These are phyloP conservation scores for Coregonus sp. DNA, from an alignment of 2,797 vertebrate genomes.

Conservation along the genomic window DNA sequence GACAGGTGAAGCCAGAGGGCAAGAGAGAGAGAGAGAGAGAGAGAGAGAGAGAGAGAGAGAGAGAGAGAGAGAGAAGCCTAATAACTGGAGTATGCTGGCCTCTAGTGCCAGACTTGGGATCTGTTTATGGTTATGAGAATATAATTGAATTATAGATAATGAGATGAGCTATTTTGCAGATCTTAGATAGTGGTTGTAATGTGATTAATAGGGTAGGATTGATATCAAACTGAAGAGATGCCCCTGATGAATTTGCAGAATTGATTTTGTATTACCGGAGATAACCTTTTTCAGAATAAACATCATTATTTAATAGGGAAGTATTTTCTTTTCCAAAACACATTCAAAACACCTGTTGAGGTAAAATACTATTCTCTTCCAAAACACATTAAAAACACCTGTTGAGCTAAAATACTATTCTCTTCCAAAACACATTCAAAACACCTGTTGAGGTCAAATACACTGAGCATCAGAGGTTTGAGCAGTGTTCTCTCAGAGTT, in stretches of 20 bases:
- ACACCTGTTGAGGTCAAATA: conserved; percentile 19
- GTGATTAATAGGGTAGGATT: conserved; percentile 39
- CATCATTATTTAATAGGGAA: neutral
- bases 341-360: too few relatives aligned
- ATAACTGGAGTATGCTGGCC: conserved; percentile 62
- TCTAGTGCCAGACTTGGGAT: conserved; percentile 59
- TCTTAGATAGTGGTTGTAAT: conserved; percentile 50
- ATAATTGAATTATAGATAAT: conserved; percentile 60
- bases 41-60: neutral
- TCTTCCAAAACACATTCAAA: conserved; percentile 4
- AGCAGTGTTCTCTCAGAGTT: conserved; percentile 16
- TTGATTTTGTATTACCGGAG: conserved; percentile 10
- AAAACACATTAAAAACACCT: too few relatives aligned
- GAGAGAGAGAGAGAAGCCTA: neutral
- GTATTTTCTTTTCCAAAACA: conserved; percentile 59
- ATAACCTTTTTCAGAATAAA: conserved; percentile 9
- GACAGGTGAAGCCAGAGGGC: too few relatives aligned
- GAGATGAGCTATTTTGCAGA: conserved; percentile 49
- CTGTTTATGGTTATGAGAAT: conserved; percentile 18
- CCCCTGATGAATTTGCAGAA: conserved; percentile 47
- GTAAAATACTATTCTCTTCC: too few relatives aligned
- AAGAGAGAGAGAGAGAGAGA: neutral
- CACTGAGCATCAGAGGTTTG: neutral
- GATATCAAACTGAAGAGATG: conserved; percentile 50
- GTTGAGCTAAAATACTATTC: conserved; percentile 21